Evolutionary conservation across 2,797 vertebrate genomes (phyloP), one percentile per base, ranked within the genome.

Genomic region (Cyclura pinguis): DNA sequence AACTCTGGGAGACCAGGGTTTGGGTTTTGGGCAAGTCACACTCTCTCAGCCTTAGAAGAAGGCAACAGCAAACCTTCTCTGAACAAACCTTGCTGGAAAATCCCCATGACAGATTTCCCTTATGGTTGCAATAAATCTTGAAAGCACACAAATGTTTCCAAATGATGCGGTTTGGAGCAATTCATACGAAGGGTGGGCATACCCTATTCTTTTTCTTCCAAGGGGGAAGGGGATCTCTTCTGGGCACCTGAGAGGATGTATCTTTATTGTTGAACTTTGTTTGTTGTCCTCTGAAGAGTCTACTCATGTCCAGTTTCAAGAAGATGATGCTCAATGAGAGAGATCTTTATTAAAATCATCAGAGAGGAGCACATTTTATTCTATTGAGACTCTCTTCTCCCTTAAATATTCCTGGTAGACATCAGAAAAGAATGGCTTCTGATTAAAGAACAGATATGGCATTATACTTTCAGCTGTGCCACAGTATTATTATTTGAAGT

Each of bases 351-450:
- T 42, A 50, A 74, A 83, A n/a, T 55, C 12, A 35, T 55, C 55
- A 14, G 14, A 72, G 18, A 6, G 22, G 5, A 27, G n/a, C 62
- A 69, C 35, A 81, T 72, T 52, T 69, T 84, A 62, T 27, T 27
- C 55, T 62, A 22, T 57, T 55, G n/a, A 32, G 57, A 24, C 42
- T n/a, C 1, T 16, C 47, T 3, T 14, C 47, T 14, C 50, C 35
- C 3, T 9, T 42, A 8, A 81, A 38, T 35, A 80, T 80, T 72
- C 73, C 85, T 69, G 69, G 6, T 38, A 38, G 32, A 24, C 1
- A 27, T 92, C 6, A 82, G 73, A 16, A 16, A 6, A 81, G 59
- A 93, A 93, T 87, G n/a, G 32, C 74, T 80, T 7, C 1, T 52
- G 69, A 42, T 73, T 55, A 84, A 69, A 80, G 47, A 67, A 84